Base-by-base conservation (phyloP, 1,140 invertebrate genomes). In the Orius laevigatus region DNA sequence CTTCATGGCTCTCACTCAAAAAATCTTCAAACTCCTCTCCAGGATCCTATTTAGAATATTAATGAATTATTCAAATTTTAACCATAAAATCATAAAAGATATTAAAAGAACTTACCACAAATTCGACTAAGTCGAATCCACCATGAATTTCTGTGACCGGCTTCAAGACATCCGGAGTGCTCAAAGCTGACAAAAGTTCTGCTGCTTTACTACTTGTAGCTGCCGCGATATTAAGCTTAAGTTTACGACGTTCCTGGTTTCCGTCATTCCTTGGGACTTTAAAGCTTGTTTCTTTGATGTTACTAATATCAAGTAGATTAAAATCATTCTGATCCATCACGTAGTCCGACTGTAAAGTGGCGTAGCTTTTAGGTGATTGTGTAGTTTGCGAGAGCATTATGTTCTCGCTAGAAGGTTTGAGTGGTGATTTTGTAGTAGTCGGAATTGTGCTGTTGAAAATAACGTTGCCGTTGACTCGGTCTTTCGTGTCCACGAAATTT, bases 101-200 rank as follows among this genome's bases (percentile, higher is more conserved):
- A 25, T 25, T 4, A 25, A 25, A 16, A 6, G 4, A 15, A 49
- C 47, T 49, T 39, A 53, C 46, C 46, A 49, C 46, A 33, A 32
- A 62, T 60, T 61, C 57, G 15, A 67, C 48, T 10, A 68, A 50
- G 56, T 68, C 65, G 41, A 68, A 68, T 1, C 54, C 53, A 11
- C 62, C 58, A 5, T 55, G 53, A 16, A 52, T 57, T 16, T 50
- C 52, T 18, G 34, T 47, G 3, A 53, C 38, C 3, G 46, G 35
- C n/a, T 53, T 53, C 5, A 49, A 19, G 9, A 55, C 53, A 8
- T 55, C 53, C 8, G 53, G 53, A 8, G 53, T 55, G 38, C 32
- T 44, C 19, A 52, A 19, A 3, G 44, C 11, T 25, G 31, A 19
- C 8, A 14, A 31, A 41, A 50, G 12, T 4, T 14, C 35, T 8